Evolutionary conservation across 1,140 invertebrate species (phyloP).

Genomic region (Drosophila bipectinata): DNA sequence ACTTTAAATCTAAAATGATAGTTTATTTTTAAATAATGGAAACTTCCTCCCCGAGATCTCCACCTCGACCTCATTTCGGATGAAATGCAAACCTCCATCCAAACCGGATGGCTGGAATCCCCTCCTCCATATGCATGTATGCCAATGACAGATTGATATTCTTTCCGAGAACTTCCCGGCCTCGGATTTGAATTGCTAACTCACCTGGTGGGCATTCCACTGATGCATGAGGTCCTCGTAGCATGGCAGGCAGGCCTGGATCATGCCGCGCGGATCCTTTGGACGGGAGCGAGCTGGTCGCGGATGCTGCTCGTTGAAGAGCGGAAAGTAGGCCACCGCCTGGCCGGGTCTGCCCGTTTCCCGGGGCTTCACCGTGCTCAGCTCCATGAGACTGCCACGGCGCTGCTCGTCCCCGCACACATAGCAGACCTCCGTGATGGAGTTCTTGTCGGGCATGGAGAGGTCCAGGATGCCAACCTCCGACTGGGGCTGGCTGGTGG

Average conservation of each 20-base stretch:
- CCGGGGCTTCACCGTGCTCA: constrained; percentile 86
- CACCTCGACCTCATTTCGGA: constrained; percentile 16
- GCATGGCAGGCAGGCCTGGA: constrained; percentile 91
- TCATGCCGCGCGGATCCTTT: constrained; percentile 92
- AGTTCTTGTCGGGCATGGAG: constrained; percentile 96
- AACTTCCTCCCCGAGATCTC: background rate
- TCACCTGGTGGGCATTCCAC: constrained; percentile 90
- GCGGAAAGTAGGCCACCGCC: constrained; percentile 90
- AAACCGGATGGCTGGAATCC: constrained; percentile 19
- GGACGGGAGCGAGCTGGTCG: constrained; percentile 92
- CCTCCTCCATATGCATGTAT: constrained; percentile 35
- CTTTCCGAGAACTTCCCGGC: background rate
- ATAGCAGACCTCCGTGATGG: constrained; percentile 93
- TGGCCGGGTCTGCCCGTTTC: constrained; percentile 82
- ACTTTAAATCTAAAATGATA: too few species aligned
- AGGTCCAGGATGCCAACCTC: constrained; percentile 92
- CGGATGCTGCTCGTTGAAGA: constrained; percentile 91
- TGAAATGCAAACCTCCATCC: background rate
- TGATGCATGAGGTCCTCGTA: constrained; percentile 92
- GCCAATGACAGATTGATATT: constrained; percentile 19
- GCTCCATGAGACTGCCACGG: constrained; percentile 89
- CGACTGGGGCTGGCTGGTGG: constrained; percentile 18
- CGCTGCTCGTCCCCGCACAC: constrained; percentile 95
- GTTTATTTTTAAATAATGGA: too few species aligned
- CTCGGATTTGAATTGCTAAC: constrained; percentile 53